Evolutionary conservation across 2,797 vertebrate species (phyloP).

Genomic region (Coreius guichenoti): DNA sequence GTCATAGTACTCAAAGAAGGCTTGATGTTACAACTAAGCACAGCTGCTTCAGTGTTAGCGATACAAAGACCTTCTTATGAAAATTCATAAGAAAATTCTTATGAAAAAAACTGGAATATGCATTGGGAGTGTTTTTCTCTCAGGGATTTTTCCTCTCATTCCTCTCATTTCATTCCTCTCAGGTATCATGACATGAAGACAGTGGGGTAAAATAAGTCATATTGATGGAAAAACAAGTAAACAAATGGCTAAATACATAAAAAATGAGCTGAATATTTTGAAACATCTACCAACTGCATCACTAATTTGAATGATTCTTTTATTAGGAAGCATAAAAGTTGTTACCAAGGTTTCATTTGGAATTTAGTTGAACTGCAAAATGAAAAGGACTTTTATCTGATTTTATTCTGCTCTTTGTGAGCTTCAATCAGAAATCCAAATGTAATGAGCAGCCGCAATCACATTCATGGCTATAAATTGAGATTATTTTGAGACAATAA

Average conservation of each 20-base stretch:
- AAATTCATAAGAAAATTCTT: neutral
- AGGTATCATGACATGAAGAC: neutral
- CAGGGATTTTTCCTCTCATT: neutral
- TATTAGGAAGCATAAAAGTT: neutral
- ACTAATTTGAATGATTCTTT: neutral
- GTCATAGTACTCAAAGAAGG: neutral
- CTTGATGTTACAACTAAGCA: neutral
- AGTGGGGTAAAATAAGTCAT: neutral
- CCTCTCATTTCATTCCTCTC: no score
- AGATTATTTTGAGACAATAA: conserved; percentile 34
- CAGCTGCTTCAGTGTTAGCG: no score
- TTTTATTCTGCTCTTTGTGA: neutral
- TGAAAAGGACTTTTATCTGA: conserved; percentile 27
- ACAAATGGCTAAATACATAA: neutral
- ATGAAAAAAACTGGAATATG: neutral
- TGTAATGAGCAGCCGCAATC: neutral
- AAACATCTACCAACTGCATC: neutral
- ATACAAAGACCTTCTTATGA: neutral
- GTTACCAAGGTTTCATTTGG: neutral
- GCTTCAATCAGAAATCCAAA: neutral
- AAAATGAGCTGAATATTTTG: neutral
- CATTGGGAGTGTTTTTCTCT: neutral
- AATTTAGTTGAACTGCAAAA: conserved; percentile 20
- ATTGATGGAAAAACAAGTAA: neutral
- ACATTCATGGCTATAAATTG: conserved; percentile 17